These are phyloP conservation scores for Oryzias curvinotus DNA, from an alignment of 2,113 vertebrate genomes.

Conservation along the genomic window DNA sequence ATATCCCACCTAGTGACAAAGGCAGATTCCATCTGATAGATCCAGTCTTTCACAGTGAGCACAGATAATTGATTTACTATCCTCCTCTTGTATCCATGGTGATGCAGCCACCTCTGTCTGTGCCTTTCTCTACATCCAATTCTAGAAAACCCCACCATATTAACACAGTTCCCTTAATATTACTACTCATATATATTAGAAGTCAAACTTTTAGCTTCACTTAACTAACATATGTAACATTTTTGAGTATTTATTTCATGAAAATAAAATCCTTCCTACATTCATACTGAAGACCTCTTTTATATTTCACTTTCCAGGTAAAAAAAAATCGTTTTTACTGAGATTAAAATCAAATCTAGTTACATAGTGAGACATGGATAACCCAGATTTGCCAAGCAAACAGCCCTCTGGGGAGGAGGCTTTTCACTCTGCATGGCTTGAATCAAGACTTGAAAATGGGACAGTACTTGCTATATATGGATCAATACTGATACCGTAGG, in stretches of 20 bases:
- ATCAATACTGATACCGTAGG: slow-evolving; percentile 56
- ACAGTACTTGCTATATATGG: slow-evolving; percentile 24
- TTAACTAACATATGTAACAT: neutral
- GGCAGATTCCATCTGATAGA: slow-evolving; percentile 35
- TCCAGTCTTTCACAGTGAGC: slow-evolving; percentile 36
- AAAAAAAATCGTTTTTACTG: slow-evolving; percentile 23
- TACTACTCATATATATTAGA: neutral
- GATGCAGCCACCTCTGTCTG: slow-evolving; percentile 43
- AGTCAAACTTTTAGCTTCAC: neutral
- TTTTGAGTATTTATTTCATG: neutral
- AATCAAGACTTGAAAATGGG: slow-evolving; percentile 41
- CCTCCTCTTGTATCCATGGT: slow-evolving; percentile 58
- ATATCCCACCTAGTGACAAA: slow-evolving; percentile 56
- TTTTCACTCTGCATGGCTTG: slow-evolving; percentile 15
- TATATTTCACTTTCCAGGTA: neutral
- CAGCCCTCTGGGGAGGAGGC: slow-evolving; percentile 15
- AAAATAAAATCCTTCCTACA: neutral
- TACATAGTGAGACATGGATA: slow-evolving; percentile 45
- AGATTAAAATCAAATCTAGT: slow-evolving; percentile 56
- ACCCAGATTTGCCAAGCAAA: slow-evolving; percentile 59
- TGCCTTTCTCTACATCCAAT: slow-evolving; percentile 35
- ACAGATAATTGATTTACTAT: slow-evolving; percentile 52
- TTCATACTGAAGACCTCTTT: neutral
- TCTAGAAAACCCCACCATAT: slow-evolving; percentile 31
- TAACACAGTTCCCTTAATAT: slow-evolving; percentile 12